These are phyloP conservation scores for Maconellicoccus hirsutus DNA, from an alignment of 1,140 invertebrate genomes.

Conservation along the genomic window DNA sequence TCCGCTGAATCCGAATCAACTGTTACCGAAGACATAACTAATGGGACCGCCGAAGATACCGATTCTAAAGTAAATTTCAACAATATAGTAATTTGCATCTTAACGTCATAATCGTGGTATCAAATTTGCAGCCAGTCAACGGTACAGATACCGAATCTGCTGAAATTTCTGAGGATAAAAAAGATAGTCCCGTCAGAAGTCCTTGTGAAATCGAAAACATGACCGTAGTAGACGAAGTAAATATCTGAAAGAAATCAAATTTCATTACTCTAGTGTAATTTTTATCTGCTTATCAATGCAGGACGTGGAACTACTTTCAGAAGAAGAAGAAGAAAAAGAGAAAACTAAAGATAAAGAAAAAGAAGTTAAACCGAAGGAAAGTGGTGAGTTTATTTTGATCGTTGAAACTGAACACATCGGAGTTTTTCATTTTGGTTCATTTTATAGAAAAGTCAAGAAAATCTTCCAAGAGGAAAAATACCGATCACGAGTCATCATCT, in stretches of 20 bases:
- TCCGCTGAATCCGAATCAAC: no score
- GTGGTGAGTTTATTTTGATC: not conserved
- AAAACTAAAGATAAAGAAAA: not conserved
- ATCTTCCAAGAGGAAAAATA: not conserved
- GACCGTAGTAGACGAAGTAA: slow-evolving; percentile 13
- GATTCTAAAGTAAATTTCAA: no score
- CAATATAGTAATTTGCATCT: no score
- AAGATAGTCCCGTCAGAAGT: not conserved
- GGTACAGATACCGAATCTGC: not conserved
- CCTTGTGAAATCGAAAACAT: slow-evolving; percentile 10
- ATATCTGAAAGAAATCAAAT: not conserved
- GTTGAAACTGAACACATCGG: not conserved
- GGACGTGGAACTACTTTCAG: not conserved
- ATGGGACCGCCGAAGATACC: no score
- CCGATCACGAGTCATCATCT: not conserved
- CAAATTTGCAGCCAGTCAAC: not conserved
- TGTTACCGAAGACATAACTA: no score
- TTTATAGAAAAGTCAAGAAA: not conserved
- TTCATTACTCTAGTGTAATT: not conserved
- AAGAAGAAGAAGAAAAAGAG: slow-evolving; percentile 3
- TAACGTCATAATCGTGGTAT: no score
- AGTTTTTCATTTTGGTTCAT: not conserved
- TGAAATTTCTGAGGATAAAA: no score
- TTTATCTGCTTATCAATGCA: not conserved
- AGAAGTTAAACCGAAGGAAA: not conserved